Evolutionary conservation across 2,888 invertebrate genomes (phyloP).

Genomic region (Pyrrhia umbra): DNA sequence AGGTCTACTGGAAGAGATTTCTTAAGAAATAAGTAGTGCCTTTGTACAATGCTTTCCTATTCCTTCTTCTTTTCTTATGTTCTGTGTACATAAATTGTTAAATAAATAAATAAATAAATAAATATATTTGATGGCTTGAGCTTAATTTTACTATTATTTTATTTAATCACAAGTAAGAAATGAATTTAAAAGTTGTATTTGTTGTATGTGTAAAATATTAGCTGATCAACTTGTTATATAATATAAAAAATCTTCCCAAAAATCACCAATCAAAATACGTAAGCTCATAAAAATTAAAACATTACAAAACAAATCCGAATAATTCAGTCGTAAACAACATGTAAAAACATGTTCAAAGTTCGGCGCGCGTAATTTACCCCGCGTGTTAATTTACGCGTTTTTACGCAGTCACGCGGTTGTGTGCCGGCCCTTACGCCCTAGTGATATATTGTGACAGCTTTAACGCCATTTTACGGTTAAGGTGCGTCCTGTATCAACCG

Average conservation of each 20-base stretch:
- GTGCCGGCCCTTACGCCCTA: constrained; percentile 55
- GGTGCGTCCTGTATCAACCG: constrained; percentile 62
- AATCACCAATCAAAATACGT: constrained; percentile 25
- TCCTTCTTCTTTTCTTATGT: too few species aligned
- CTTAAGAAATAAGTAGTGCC: too few species aligned
- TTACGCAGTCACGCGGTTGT: constrained; percentile 53
- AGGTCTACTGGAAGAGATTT: too few species aligned
- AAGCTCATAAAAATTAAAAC: constrained; percentile 33
- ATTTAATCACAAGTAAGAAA: too few species aligned
- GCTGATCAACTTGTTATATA: too few species aligned
- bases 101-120: too few species aligned
- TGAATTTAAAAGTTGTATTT: too few species aligned
- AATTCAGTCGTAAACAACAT: constrained; percentile 49
- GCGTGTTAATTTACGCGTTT: constrained; percentile 63
- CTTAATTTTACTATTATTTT: too few species aligned
- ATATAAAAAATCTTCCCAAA: constrained; percentile 11
- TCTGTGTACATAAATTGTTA: too few species aligned
- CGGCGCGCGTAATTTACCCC: constrained; percentile 41
- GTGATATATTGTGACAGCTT: constrained; percentile 63
- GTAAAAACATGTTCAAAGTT: constrained; percentile 44
- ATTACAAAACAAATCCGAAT: constrained; percentile 48
- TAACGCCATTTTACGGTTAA: constrained; percentile 61
- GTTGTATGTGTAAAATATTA: too few species aligned
- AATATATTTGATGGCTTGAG: too few species aligned
- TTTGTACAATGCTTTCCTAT: too few species aligned